Conservation (phyloP, 1,140 invertebrate species). For the Gonioctena quinquepunctata region DNA sequence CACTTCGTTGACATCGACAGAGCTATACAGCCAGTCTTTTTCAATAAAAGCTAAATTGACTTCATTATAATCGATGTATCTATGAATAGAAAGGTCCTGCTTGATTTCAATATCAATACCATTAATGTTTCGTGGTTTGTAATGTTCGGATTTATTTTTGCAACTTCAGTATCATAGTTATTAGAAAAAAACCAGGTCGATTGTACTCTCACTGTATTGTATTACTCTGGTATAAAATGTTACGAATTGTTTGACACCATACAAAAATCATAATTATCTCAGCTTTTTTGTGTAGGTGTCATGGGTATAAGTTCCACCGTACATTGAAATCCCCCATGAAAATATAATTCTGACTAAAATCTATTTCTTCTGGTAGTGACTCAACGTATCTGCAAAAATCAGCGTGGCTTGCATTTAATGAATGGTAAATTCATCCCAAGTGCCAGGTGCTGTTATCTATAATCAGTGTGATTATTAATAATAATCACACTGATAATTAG, state of each 20-base stretch:
- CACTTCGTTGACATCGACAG: too few relatives aligned
- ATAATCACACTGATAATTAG: too few relatives aligned
- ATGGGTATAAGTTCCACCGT: neutral
- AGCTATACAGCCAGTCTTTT: slow-evolving; percentile 3
- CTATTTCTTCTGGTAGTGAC: neutral
- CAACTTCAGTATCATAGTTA: neutral
- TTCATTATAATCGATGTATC: neutral
- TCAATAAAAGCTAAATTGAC: neutral
- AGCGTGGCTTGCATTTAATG: neutral
- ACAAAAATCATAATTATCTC: neutral
- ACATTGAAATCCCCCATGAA: neutral
- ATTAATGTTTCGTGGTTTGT: neutral
- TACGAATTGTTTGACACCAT: neutral
- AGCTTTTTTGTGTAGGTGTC: neutral
- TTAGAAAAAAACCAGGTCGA: neutral
- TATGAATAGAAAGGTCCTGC: neutral
- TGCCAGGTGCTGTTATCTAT: too few relatives aligned
- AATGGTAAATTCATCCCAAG: neutral
- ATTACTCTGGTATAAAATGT: neutral
- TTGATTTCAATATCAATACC: neutral
- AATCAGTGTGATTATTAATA: too few relatives aligned
- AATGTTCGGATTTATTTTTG: neutral
- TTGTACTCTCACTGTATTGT: neutral
- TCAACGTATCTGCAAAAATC: neutral
- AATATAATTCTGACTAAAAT: neutral